phyloP scores from a whole-genome alignment of 2,888 invertebrate genomes.

The Polylopha cassiicola region DNA sequence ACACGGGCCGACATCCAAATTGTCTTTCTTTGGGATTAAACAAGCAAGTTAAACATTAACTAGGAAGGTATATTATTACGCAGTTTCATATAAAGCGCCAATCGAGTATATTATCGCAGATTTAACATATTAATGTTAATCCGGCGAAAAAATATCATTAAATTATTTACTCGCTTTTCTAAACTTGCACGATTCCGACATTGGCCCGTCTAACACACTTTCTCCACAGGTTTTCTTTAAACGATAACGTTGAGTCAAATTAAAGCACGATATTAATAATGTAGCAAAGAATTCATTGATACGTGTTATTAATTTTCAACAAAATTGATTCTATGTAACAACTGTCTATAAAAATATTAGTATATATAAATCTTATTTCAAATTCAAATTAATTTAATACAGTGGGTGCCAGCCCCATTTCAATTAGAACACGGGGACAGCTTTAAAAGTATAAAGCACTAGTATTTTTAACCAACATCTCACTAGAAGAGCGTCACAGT shows the following conservation, averaged over 20 bases:
- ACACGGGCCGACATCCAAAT: too few relatives aligned
- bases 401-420: slow-evolving; percentile 39
- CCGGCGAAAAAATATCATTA: too few relatives aligned
- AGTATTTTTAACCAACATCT: too few relatives aligned
- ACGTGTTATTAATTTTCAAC: slow-evolving; percentile 44
- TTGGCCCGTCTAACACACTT: neutral
- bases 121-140: too few relatives aligned
- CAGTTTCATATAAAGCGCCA: too few relatives aligned
- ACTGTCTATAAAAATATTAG: slow-evolving; percentile 70
- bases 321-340: slow-evolving; percentile 70
- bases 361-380: slow-evolving; percentile 74
- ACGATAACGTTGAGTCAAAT: slow-evolving; percentile 22
- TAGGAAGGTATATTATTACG: too few relatives aligned
- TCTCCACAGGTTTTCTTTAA: slow-evolving; percentile 6
- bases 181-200: neutral
- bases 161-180: neutral
- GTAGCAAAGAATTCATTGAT: slow-evolving; percentile 22
- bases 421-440: neutral
- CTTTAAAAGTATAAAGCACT: slow-evolving; percentile 3
- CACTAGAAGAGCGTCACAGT: too few relatives aligned
- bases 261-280: slow-evolving; percentile 13
- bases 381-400: slow-evolving; percentile 61
- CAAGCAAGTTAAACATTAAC: too few relatives aligned
- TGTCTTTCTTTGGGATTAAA: too few relatives aligned
- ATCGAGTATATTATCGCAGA: too few relatives aligned